phyloP scores from a whole-genome alignment of 2,888 invertebrate species.

The Apotomis betuletana region DNA sequence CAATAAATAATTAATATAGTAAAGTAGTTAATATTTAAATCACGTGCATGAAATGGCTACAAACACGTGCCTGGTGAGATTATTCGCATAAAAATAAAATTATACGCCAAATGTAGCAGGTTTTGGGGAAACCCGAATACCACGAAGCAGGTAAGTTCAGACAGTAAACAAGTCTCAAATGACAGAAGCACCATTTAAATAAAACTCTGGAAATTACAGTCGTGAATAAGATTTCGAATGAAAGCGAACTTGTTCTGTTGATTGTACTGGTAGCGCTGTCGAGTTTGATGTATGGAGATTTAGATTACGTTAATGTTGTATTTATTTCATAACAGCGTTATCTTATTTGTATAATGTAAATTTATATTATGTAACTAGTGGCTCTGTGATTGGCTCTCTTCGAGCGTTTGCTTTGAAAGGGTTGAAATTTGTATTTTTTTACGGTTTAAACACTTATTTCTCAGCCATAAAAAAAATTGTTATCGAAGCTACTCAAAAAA shows the following conservation, averaged over 20 bases:
- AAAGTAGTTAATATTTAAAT: no score
- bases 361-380: no score
- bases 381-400: no score
- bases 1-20: no score
- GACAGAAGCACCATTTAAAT: neutral
- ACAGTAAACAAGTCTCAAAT: neutral
- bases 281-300: slow-evolving; percentile 7
- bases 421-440: no score
- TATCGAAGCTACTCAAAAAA: no score
- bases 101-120: neutral
- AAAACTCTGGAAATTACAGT: neutral
- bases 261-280: slow-evolving; percentile 8
- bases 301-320: slow-evolving; percentile 7
- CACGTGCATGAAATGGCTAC: neutral
- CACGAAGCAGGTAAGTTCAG: neutral
- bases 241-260: neutral
- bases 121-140: slow-evolving; percentile 6
- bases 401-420: no score
- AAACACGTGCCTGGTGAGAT: slow-evolving; percentile 3
- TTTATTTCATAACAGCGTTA: neutral
- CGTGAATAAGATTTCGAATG: neutral
- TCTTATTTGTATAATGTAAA: neutral
- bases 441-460: no score
- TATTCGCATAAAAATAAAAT: neutral
- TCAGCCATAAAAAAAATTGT: no score